A percentile compares a stretch with the other conserved stretches of the same genome.
Conservation (phyloP, 2,797 vertebrate species). For the Pelobates cultripes region DNA sequence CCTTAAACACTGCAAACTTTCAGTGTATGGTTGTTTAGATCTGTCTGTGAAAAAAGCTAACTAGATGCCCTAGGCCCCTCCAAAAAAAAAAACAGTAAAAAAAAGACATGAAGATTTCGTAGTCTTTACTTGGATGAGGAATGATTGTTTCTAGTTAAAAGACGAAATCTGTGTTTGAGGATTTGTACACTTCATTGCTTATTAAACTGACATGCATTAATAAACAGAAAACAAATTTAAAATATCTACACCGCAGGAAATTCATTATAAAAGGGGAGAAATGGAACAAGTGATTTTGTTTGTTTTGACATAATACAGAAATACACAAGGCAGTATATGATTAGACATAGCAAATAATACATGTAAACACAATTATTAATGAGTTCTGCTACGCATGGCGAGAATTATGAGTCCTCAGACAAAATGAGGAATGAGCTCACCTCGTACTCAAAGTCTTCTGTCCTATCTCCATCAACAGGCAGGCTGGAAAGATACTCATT, state of each 20-base stretch:
- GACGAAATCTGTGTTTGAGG: not conserved
- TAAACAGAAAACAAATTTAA: not conserved
- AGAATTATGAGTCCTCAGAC: conserved; percentile 29
- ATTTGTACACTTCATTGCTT: not conserved
- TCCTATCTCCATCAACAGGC: conserved; percentile 86
- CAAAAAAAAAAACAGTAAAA: too few relatives aligned
- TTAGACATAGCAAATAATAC: conserved; percentile 34
- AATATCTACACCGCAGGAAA: not conserved
- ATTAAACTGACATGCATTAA: not conserved
- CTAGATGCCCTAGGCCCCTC: too few relatives aligned
- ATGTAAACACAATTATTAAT: conserved; percentile 44
- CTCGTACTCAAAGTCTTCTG: conserved; percentile 96
- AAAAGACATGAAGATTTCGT: too few relatives aligned
- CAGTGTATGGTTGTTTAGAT: too few relatives aligned
- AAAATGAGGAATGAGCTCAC: conserved; percentile 72
- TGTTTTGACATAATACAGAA: conserved; percentile 29
- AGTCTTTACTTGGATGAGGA: too few relatives aligned
- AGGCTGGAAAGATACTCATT: conserved; percentile 88
- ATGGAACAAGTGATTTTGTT: conserved; percentile 11
- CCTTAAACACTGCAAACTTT: too few relatives aligned
- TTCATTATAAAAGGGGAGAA: not conserved
- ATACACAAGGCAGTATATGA: conserved; percentile 10
- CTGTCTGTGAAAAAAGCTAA: too few relatives aligned
- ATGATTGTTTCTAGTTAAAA: not conserved
- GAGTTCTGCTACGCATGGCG: not conserved